phyloP scores from a whole-genome alignment of 2,888 invertebrate genomes.

The Heliothis peltigera region DNA sequence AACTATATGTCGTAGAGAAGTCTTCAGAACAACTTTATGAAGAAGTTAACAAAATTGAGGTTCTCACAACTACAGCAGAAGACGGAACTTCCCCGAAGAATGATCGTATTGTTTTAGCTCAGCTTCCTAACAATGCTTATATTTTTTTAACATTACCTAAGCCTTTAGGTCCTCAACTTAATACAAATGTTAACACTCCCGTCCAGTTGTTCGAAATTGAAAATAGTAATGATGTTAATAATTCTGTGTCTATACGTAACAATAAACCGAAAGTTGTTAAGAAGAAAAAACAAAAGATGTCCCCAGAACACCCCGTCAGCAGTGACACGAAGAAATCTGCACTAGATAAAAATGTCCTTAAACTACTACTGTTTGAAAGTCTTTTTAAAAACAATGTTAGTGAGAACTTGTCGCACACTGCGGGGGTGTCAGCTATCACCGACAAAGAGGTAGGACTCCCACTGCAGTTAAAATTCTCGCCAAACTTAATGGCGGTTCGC shows the following conservation, averaged over 20 bases:
- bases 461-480: conserved; percentile 29
- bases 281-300: conserved; percentile 68
- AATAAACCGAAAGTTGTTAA: conserved; percentile 55
- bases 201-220: conserved; percentile 62
- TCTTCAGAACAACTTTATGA: conserved; percentile 11
- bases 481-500: no score
- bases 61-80: conserved; percentile 30
- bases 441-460: conserved; percentile 78
- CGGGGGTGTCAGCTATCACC: conserved; percentile 65
- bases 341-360: conserved; percentile 76
- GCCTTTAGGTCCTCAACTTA: conserved; percentile 66
- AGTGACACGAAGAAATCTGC: conserved; percentile 67
- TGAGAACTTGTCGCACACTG: conserved; percentile 64
- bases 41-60: conserved; percentile 27
- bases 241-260: conserved; percentile 55
- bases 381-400: conserved; percentile 72
- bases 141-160: conserved; percentile 79
- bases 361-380: conserved; percentile 78
- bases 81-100: conserved; percentile 40
- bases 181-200: conserved; percentile 55
- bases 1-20: conserved; percentile 1
- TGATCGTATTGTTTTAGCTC: conserved; percentile 66
- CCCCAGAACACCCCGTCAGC: conserved; percentile 60
- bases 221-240: conserved; percentile 57
- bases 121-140: conserved; percentile 78